Evolutionary conservation across 2,113 vertebrate species (phyloP).

Genomic region (Sander lucioperca): DNA sequence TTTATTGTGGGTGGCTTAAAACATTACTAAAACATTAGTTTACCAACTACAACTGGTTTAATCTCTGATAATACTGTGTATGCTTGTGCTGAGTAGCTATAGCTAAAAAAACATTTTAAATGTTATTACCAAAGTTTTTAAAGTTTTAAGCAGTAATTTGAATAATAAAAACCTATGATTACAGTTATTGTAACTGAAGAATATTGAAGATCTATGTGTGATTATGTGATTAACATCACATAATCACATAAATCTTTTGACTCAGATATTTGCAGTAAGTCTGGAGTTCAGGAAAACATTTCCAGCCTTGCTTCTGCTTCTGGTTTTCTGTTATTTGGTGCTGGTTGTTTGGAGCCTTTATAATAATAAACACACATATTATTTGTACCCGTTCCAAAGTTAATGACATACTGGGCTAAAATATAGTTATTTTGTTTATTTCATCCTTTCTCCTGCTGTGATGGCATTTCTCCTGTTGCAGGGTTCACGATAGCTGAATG

Average conservation of each 20-base stretch:
- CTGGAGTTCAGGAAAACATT: not conserved
- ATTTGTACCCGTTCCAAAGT: not conserved
- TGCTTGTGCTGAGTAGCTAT: not conserved
- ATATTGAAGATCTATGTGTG: no score
- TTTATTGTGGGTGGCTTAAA: not conserved
- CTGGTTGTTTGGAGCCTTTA: not conserved
- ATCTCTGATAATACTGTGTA: not conserved
- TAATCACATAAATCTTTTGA: not conserved
- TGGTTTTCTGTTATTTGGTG: not conserved
- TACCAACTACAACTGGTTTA: not conserved
- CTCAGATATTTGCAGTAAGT: not conserved
- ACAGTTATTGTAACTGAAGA: not conserved
- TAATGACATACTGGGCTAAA: not conserved
- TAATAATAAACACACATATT: not conserved
- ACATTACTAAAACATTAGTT: not conserved
- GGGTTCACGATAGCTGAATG: slow-evolving; percentile 15
- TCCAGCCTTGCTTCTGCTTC: not conserved
- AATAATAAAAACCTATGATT: not conserved
- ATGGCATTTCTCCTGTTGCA: slow-evolving; percentile 9
- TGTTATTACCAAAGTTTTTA: not conserved
- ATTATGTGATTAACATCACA: not conserved
- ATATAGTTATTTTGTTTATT: slow-evolving; percentile 1
- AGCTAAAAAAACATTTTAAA: not conserved
- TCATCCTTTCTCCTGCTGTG: slow-evolving; percentile 9
- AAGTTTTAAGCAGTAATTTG: not conserved